Evolutionary conservation across 1,140 invertebrate species (phyloP).

Genomic region (Drosophila ambigua): DNA sequence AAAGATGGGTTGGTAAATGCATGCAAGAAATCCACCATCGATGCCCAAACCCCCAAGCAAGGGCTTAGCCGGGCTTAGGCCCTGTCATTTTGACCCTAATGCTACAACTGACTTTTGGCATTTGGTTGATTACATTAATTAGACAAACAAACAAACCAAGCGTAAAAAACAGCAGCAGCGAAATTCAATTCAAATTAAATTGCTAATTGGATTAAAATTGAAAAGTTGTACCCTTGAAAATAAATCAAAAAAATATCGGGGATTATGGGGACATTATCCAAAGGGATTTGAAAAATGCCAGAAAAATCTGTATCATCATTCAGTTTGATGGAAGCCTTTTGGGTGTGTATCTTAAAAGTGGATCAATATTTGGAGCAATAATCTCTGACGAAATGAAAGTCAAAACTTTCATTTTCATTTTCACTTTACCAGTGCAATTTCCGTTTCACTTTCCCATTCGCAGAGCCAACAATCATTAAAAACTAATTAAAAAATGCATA

Average conservation of each 20-base stretch:
- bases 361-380: too few species aligned
- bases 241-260: too few species aligned
- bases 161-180: conserved; percentile 21
- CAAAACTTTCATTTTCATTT: too few species aligned
- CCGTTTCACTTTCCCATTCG: conserved; percentile 12
- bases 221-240: too few species aligned
- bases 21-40: too few species aligned
- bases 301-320: too few species aligned
- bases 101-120: conserved; percentile 48
- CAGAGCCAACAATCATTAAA: conserved; percentile 14
- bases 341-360: too few species aligned
- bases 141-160: conserved; percentile 9
- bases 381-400: too few species aligned
- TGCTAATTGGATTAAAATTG: conserved; percentile 39
- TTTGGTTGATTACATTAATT: conserved; percentile 47
- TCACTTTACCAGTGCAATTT: conserved; percentile 10
- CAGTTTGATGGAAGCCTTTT: too few species aligned
- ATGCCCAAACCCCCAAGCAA: background rate
- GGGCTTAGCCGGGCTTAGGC: conserved; percentile 44
- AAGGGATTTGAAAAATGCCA: too few species aligned
- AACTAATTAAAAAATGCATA: conserved; percentile 47
- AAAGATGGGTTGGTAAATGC: too few species aligned
- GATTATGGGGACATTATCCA: too few species aligned
- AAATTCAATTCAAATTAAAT: conserved; percentile 41
- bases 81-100: conserved; percentile 54